Conservation (phyloP, 2,888 invertebrate species). For the Germaria angustata region DNA sequence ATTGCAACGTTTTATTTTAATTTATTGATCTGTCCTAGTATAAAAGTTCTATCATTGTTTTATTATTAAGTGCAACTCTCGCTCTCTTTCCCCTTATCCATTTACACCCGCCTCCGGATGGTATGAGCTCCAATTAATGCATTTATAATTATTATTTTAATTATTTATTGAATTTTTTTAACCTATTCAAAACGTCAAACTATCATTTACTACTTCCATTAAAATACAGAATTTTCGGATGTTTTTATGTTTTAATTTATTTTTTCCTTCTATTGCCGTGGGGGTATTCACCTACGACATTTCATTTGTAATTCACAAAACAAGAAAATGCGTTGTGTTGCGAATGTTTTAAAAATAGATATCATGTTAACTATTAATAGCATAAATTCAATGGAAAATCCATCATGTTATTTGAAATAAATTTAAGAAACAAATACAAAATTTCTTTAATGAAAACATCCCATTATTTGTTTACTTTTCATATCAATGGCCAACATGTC, state of each 20-base stretch:
- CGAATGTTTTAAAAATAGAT: constrained; percentile 22
- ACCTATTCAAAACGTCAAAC: not conserved
- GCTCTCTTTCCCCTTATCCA: too few species aligned
- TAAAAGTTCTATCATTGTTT: too few species aligned
- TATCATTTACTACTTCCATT: not conserved
- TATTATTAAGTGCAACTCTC: too few species aligned
- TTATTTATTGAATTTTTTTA: not conserved
- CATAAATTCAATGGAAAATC: constrained; percentile 21
- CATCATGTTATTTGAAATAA: not conserved
- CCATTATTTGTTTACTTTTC: constrained; percentile 40
- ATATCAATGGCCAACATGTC: constrained; percentile 34
- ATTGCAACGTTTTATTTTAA: too few species aligned
- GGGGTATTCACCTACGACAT: constrained; percentile 21
- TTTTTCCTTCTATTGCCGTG: not conserved
- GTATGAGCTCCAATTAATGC: too few species aligned
- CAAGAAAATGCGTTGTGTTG: not conserved
- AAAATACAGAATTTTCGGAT: not conserved
- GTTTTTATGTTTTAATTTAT: not conserved
- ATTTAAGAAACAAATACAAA: not conserved
- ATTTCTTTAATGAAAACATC: constrained; percentile 40
- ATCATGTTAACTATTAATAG: not conserved
- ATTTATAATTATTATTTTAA: too few species aligned
- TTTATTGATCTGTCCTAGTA: too few species aligned
- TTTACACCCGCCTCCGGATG: too few species aligned
- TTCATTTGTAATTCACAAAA: not conserved